Base-by-base conservation (phyloP, 2,888 invertebrate species). In the Pycnomerus fuliginosus region DNA sequence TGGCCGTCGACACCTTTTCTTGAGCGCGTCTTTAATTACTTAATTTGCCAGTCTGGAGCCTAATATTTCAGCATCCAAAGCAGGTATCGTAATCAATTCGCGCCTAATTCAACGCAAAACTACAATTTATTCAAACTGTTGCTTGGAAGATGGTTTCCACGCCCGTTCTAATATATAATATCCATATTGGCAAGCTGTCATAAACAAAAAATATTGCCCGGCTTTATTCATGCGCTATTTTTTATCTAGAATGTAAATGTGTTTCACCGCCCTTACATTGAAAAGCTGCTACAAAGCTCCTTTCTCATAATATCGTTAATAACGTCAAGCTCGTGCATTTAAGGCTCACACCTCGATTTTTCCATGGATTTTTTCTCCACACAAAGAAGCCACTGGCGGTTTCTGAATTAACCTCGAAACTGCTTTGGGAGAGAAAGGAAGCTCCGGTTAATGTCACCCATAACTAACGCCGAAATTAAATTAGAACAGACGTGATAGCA, bases 151-250 rank as follows among this genome's bases (percentile, higher is more conserved):
- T 28, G 27, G n/a, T 28, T 7, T 3, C n/a, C n/a, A 28, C 8
- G 3, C 8, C 12, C 8, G 12, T 27, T 8, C 22, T 30, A 38
- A 28, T 27, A 7, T 38, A 30, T 25, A n/a, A n/a, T 25, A 14
- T 11, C 33, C 14, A 17, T 44, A 44, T 44, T 34, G 45, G 40
- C 30, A 45, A 27, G 4, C 40, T 46, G 46, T 46, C 46, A 41
- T 41, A 16, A 31, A 36, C 35, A 25, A 27, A 46, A 46, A 37
- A 37, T 40, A 40, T 39, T 39, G 25, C 44, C 16, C 22, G 13
- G 13, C 33, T 42, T 22, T 35, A 34, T 42, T 29, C 23, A 34
- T 8, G 20, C 23, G 34, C 28, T 13, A 41, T 30, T 38, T 38
- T 25, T 27, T 41, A 33, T 27, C 34, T 17, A 20, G 20, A 33